phyloP scores from a whole-genome alignment of 2,113 vertebrate species.

The Echinops telfairi region DNA sequence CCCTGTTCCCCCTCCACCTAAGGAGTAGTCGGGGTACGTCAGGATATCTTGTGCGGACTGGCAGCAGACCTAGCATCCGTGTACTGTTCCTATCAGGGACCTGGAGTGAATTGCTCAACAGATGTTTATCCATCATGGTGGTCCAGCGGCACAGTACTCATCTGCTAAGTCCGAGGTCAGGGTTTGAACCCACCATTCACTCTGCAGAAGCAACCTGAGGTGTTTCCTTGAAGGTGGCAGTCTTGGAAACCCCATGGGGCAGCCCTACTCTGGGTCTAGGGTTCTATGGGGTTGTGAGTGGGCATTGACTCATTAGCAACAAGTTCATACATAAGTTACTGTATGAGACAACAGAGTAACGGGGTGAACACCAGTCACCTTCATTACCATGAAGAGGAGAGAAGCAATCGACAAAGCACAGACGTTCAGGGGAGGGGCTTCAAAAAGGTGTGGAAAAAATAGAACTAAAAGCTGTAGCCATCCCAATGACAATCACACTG shows the following conservation, averaged over 20 bases:
- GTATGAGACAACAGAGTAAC: not conserved
- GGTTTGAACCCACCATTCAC: not conserved
- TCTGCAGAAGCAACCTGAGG: not conserved
- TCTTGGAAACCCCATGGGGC: not conserved
- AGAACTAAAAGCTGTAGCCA: not conserved
- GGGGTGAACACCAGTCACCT: not conserved
- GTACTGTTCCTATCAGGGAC: not conserved
- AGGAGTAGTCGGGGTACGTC: not conserved
- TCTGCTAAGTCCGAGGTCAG: not conserved
- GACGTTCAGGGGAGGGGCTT: not conserved
- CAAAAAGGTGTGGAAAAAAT: no score
- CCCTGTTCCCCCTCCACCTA: accelerated
- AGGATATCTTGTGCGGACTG: not conserved
- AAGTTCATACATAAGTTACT: not conserved
- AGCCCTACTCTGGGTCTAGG: not conserved
- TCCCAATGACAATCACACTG: not conserved
- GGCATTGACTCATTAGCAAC: not conserved
- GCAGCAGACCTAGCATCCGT: not conserved
- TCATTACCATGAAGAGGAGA: not conserved
- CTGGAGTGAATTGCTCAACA: not conserved
- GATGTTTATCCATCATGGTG: not conserved
- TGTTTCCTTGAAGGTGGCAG: not conserved
- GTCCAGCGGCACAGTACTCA: not conserved
- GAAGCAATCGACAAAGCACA: not conserved
- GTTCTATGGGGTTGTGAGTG: not conserved